phyloP scores from a whole-genome alignment of 2,888 invertebrate genomes.

The Mythimna lalbum region DNA sequence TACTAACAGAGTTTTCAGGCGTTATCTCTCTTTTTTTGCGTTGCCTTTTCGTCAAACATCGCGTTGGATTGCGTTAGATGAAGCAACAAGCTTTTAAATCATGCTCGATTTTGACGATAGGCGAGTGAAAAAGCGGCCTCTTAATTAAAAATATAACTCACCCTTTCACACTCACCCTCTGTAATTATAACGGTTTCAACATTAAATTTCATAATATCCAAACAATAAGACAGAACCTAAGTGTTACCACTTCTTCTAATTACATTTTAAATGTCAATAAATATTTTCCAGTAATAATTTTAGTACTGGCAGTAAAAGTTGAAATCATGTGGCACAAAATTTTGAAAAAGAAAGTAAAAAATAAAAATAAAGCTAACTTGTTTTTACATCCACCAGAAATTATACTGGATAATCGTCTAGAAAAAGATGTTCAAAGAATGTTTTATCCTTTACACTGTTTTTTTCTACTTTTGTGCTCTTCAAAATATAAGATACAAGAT shows the following conservation, averaged over 20 bases:
- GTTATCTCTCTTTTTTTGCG: too few relatives aligned
- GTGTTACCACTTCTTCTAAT: neutral
- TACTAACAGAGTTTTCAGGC: too few relatives aligned
- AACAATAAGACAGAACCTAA: neutral
- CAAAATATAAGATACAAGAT: neutral
- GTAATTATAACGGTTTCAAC: neutral
- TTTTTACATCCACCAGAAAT: neutral
- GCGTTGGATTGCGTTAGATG: too few relatives aligned
- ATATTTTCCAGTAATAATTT: neutral
- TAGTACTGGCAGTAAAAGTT: neutral
- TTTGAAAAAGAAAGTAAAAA: too few relatives aligned
- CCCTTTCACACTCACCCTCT: too few relatives aligned
- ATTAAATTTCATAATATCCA: neutral
- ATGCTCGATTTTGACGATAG: too few relatives aligned
- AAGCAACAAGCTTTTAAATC: too few relatives aligned
- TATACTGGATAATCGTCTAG: neutral
- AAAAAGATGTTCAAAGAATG: slow-evolving; percentile 1
- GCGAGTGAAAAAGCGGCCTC: too few relatives aligned
- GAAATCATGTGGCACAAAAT: neutral
- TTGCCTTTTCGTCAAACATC: too few relatives aligned
- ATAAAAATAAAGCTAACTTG: too few relatives aligned
- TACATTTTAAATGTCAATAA: neutral
- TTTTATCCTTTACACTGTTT: neutral
- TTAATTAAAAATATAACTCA: too few relatives aligned
- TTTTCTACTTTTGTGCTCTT: neutral